A percentile compares a stretch with the other conserved stretches of the same genome.
Conservation (phyloP, 2,797 vertebrate genomes). For the Anguilla marmorata region DNA sequence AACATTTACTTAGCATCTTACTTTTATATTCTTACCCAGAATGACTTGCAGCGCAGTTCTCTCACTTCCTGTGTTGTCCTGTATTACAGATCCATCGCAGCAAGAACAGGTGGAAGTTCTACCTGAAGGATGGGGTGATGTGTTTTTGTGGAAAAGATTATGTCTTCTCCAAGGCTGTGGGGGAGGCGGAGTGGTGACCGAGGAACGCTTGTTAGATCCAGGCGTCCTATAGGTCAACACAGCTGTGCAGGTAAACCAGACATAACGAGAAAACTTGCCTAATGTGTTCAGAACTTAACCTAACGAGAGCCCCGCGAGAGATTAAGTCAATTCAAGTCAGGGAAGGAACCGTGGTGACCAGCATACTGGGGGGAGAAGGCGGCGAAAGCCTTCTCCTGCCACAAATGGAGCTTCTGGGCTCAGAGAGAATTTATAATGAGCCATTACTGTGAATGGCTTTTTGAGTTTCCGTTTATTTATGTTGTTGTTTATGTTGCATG, state of each 20-base stretch:
- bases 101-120: slow-evolving; percentile 99
- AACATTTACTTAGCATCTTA: neutral
- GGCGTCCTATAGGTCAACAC: neutral
- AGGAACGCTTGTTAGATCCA: neutral
- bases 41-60: neutral
- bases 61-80: neutral
- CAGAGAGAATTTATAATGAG: slow-evolving; percentile 6
- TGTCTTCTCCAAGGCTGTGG: slow-evolving; percentile 92
- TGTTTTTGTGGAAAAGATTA: slow-evolving; percentile 90
- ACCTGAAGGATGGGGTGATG: slow-evolving; percentile 94
- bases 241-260: neutral
- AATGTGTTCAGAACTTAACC: neutral
- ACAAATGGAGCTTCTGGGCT: slow-evolving; percentile 13
- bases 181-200: slow-evolving; percentile 94
- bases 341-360: neutral
- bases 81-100: slow-evolving; percentile 88
- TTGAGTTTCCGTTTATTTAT: slow-evolving; percentile 23
- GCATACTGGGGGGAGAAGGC: neutral
- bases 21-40: neutral
- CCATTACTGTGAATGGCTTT: slow-evolving; percentile 20
- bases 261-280: neutral
- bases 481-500: slow-evolving; percentile 26
- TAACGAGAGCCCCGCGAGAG: neutral
- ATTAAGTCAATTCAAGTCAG: neutral
- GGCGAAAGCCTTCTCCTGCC: neutral